Percentiles rank a stretch among this genome's conserved stretches.
Conservation (phyloP, 2,113 vertebrate genomes). For the Lathamus discolor region DNA sequence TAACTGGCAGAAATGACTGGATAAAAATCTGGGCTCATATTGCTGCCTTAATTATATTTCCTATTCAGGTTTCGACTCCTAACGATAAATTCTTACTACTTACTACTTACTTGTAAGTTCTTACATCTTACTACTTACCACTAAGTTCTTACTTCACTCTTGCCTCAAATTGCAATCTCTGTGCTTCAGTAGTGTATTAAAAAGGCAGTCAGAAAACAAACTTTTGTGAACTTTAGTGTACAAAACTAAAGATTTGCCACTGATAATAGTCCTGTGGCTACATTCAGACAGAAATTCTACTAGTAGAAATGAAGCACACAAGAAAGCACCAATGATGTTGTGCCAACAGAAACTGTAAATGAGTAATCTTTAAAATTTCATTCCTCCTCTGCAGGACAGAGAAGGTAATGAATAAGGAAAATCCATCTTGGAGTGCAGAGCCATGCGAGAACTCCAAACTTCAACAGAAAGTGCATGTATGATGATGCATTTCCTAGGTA, state of each 20-base stretch:
- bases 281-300: neutral
- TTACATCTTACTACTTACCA: neutral
- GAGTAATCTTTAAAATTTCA: neutral
- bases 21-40: neutral
- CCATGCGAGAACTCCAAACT: neutral
- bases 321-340: neutral
- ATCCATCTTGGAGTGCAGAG: neutral
- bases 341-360: neutral
- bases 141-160: neutral
- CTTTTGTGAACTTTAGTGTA: neutral
- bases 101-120: neutral
- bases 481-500: neutral
- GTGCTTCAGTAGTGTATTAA: neutral
- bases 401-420: neutral
- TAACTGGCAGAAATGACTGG: neutral
- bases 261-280: neutral
- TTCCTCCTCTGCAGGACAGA: neutral
- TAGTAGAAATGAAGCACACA: neutral
- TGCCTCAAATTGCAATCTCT: neutral
- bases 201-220: neutral
- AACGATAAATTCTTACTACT: neutral
- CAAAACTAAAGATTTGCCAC: neutral
- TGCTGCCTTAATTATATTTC: neutral
- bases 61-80: neutral
- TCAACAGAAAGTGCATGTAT: neutral